These are phyloP conservation scores for Cassiopea xamachana DNA, from an alignment of 30 jellyfish, hydroid and myxozoan species.

Conservation along the genomic window DNA sequence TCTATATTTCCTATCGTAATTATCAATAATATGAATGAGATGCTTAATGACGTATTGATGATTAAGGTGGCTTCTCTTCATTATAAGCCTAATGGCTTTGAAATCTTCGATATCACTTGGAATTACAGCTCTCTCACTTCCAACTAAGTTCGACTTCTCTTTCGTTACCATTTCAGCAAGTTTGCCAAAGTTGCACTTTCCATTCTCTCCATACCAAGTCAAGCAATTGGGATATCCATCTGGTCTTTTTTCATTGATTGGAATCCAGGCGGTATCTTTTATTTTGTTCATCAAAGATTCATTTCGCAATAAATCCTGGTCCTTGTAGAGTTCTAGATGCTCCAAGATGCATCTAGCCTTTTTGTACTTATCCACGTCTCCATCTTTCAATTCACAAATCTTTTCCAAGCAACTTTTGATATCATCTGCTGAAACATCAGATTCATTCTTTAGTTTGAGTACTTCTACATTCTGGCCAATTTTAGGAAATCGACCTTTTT, in stretches of 20 bases:
- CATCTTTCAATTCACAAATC: not conserved
- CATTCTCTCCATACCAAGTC: conserved; percentile 48
- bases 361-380: not conserved
- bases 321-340: conserved; percentile 5
- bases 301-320: not conserved
- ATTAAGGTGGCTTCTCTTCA: not conserved
- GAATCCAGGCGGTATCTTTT: conserved; percentile 35
- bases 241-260: conserved; percentile 38
- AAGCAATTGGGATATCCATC: conserved; percentile 46
- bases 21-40: not conserved
- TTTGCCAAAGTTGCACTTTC: not conserved
- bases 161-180: conserved; percentile 15
- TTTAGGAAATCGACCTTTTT: conserved; percentile 60
- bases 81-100: not conserved
- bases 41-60: conserved; percentile 7
- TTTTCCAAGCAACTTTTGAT: not conserved
- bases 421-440: conserved; percentile 55
- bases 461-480: not conserved
- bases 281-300: not conserved
- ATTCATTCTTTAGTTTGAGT: conserved; percentile 48
- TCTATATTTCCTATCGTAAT: not conserved
- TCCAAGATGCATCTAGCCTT: conserved; percentile 15
- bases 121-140: conserved; percentile 20
- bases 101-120: not conserved
- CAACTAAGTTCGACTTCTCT: conserved; percentile 12